Percentiles rank a stretch among this genome's conserved stretches.
Evolutionary conservation across 2,888 invertebrate species (phyloP).

Genomic region (Tachina fera): DNA sequence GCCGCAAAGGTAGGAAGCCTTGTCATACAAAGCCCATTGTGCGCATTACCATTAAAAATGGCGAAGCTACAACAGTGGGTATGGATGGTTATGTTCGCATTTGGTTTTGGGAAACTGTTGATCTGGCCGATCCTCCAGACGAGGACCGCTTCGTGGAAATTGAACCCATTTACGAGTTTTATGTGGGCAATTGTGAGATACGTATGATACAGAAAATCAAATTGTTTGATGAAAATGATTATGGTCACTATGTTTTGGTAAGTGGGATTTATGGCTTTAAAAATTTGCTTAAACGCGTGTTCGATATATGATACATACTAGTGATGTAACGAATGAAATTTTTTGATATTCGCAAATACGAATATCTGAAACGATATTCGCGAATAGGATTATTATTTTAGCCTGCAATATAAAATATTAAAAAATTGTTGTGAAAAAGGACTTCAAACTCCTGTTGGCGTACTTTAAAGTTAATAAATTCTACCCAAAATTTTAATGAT

Average conservation of each 20-base stretch:
- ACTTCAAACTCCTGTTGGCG: too few relatives aligned
- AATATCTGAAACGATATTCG: too few relatives aligned
- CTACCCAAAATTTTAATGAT: too few relatives aligned
- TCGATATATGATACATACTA: neutral
- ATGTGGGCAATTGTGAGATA: slow-evolving; percentile 84
- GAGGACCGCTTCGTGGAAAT: slow-evolving; percentile 91
- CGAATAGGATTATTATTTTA: too few relatives aligned
- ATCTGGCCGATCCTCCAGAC: slow-evolving; percentile 92
- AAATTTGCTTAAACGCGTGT: neutral
- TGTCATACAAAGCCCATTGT: slow-evolving; percentile 90
- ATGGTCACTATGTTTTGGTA: slow-evolving; percentile 91
- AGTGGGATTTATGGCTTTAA: slow-evolving; percentile 12
- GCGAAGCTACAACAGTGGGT: slow-evolving; percentile 83
- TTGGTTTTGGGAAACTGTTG: slow-evolving; percentile 97
- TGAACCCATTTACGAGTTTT: slow-evolving; percentile 93
- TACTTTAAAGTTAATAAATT: too few relatives aligned
- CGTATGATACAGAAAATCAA: slow-evolving; percentile 79
- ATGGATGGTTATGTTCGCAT: slow-evolving; percentile 91
- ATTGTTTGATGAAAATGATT: slow-evolving; percentile 82
- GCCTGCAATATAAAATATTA: too few relatives aligned
- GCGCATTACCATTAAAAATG: slow-evolving; percentile 79
- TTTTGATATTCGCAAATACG: neutral
- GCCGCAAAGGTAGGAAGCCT: slow-evolving; percentile 87
- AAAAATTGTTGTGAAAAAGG: too few relatives aligned
- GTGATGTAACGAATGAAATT: neutral